Percentiles rank a stretch among this genome's conserved stretches.
Conservation (phyloP, 2,888 invertebrate species). For the Ectemnius continuus region DNA sequence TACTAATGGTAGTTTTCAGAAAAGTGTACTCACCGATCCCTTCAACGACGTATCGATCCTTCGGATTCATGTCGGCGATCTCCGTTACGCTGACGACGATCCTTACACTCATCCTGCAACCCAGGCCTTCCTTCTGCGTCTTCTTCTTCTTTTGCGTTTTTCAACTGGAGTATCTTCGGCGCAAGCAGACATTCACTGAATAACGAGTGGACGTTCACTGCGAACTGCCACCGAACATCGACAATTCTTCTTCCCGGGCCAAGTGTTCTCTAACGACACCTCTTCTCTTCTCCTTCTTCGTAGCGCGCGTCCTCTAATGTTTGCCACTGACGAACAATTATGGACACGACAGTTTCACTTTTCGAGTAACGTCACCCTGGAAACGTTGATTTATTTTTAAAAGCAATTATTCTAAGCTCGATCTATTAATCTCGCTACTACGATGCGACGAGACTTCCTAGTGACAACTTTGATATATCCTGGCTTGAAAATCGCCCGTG, state of each 20-base stretch:
- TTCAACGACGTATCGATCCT: conserved; percentile 73
- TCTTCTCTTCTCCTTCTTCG: conserved; percentile 9
- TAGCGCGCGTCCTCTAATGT: conserved; percentile 4
- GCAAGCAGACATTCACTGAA: conserved; percentile 13
- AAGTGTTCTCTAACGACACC: neutral
- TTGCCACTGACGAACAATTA: neutral
- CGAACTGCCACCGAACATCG: conserved; percentile 6
- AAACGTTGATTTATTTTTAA: no score
- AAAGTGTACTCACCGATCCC: conserved; percentile 66
- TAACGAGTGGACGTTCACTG: conserved; percentile 3
- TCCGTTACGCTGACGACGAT: conserved; percentile 69
- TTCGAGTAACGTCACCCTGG: no score
- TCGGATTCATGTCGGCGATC: conserved; percentile 71
- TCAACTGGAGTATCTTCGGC: neutral
- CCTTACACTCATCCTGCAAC: conserved; percentile 63
- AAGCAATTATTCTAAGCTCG: no score
- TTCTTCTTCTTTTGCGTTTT: conserved; percentile 10
- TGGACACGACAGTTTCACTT: no score
- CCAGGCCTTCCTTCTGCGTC: neutral
- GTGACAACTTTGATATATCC: no score
- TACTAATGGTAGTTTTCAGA: neutral
- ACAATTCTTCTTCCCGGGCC: neutral
- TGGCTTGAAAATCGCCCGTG: no score
- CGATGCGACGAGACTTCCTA: no score
- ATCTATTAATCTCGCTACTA: no score